Evolutionary conservation across 2,888 invertebrate genomes (phyloP).

Genomic region (Meliscaeva auricollis): DNA sequence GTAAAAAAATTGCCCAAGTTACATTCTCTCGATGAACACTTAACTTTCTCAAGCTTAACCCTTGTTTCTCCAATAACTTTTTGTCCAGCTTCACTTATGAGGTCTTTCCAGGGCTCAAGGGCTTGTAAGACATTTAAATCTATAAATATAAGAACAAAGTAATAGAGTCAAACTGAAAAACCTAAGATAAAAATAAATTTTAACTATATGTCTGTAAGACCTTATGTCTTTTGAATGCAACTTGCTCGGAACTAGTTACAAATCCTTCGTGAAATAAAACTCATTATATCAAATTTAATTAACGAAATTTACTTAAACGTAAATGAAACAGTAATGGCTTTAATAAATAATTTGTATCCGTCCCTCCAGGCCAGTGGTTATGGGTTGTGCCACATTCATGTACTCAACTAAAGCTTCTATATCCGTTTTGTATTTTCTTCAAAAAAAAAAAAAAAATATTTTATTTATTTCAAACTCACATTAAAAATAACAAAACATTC

Average conservation of each 20-base stretch:
- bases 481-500: not conserved
- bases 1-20: conserved; percentile 71
- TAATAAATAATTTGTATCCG: conserved; percentile 78
- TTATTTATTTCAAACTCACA: not conserved
- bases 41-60: conserved; percentile 85
- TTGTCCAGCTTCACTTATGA: conserved; percentile 85
- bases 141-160: conserved; percentile 16
- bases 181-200: too few species aligned
- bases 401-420: conserved; percentile 80
- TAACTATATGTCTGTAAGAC: too few species aligned
- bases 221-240: too few species aligned
- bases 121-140: conserved; percentile 84
- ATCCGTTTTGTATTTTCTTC: conserved; percentile 77
- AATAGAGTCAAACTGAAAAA: not conserved
- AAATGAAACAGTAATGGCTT: conserved; percentile 11
- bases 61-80: conserved; percentile 85
- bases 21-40: conserved; percentile 84
- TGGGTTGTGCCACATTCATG: conserved; percentile 76
- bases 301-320: not conserved
- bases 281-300: not conserved
- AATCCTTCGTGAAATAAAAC: conserved; percentile 17
- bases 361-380: conserved; percentile 78
- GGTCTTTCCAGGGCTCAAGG: conserved; percentile 86
- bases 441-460: not conserved
- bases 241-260: too few species aligned